Base-by-base conservation (phyloP, 1,140 invertebrate genomes). In the Glossosoma conforme region DNA sequence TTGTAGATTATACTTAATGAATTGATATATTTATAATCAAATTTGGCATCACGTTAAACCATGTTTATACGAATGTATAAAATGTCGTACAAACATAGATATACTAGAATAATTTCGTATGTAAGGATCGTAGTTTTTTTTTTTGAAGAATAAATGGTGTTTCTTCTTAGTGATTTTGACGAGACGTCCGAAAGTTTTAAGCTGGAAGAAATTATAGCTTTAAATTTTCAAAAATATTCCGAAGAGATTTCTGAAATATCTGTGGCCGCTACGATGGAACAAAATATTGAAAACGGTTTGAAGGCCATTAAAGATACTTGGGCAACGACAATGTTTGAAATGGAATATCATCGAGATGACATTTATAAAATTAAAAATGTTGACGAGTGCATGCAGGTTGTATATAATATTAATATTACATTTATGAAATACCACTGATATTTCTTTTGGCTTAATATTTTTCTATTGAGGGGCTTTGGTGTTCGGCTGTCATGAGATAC, bases 221-320 rank as follows among this genome's bases (percentile, higher is more conserved):
- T 88, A 65, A 82, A 87, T 54, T 84, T 91, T 70, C 86, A 89
- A 67, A 77, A 82, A 54, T 87, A 80, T 66, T 79, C 83, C 15
- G 87, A 90, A 41, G 78, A 85, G 52, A 92, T 93, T 52, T 77
- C 77, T 54, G 88, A 91, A 56, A 85, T 91, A 50, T 91, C 88
- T 1, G 84, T 83, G 59, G 82, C 86, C 2, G 88, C 89, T 1
- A 88, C 86, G 2, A 90, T 90, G 80, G 89, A 93, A 68, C 65
- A 90, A 35, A 79, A 82, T 51, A 91, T 92, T 61, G 89, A 92
- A 74, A 80, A 86, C 73, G 81, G 81, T 20, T 66, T 92, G 8
- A 80, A 80, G 67, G 75, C 72, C 21, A 91, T 92, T 49, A 72
- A 68, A 15, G 72, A 81, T 41, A 73, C 79, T 15, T 93, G 89